phyloP scores from a whole-genome alignment of 2,113 vertebrate species.

The Pavo muticus region DNA sequence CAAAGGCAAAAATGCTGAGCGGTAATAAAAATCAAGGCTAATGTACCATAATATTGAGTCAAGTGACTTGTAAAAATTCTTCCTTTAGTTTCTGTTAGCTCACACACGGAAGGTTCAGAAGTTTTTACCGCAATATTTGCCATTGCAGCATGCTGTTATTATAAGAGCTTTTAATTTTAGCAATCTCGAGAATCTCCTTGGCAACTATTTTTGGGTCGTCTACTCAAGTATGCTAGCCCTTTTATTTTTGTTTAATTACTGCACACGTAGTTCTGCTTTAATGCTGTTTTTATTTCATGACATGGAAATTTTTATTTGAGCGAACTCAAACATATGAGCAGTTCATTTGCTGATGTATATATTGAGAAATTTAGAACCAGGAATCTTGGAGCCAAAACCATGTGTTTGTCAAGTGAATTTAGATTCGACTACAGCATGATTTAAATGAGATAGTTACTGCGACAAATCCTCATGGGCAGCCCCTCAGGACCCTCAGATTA shows the following conservation, averaged over 20 bases:
- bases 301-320: neutral
- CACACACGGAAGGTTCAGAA: constrained; percentile 11
- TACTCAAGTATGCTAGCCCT: neutral
- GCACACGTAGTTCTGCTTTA: neutral
- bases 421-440: neutral
- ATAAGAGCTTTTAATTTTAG: constrained; percentile 57
- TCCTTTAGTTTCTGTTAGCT: constrained; percentile 39
- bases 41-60: constrained; percentile 55
- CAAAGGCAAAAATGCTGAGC: constrained; percentile 7
- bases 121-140: constrained; percentile 23
- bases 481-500: neutral
- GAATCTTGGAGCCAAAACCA: neutral
- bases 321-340: neutral
- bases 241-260: constrained; percentile 45
- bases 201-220: constrained; percentile 49
- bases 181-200: constrained; percentile 33
- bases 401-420: neutral
- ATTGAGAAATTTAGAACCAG: neutral
- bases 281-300: constrained; percentile 20
- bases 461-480: neutral
- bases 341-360: neutral
- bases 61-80: constrained; percentile 64
- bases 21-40: constrained; percentile 53
- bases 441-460: neutral
- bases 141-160: constrained; percentile 41